phyloP scores from a whole-genome alignment of 2,888 invertebrate genomes.

The Napeogenes inachia region DNA sequence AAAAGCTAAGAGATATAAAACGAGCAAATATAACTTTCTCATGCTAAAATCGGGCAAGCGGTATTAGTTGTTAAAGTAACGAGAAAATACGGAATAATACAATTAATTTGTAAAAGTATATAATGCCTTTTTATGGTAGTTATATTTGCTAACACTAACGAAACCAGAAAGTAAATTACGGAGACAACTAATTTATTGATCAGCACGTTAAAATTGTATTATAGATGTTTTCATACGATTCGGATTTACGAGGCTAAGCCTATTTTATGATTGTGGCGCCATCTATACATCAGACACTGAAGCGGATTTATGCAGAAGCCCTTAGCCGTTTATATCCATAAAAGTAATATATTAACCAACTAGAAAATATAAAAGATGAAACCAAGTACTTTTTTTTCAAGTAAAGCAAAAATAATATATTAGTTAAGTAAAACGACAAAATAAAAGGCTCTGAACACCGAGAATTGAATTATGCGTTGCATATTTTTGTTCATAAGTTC shows the following conservation, averaged over 20 bases:
- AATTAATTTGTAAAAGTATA: too few relatives aligned
- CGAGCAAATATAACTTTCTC: too few relatives aligned
- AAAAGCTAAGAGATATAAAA: too few relatives aligned
- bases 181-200: conserved; percentile 23
- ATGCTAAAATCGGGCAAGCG: too few relatives aligned
- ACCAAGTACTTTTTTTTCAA: too few relatives aligned
- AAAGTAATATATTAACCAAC: background rate
- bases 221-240: conserved; percentile 53
- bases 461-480: background rate
- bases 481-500: conserved; percentile 1
- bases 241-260: conserved; percentile 55
- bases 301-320: background rate
- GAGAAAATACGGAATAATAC: too few relatives aligned
- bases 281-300: conserved; percentile 44
- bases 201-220: conserved; percentile 50
- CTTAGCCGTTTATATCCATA: too few relatives aligned
- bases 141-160: conserved; percentile 3
- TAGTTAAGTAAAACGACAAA: background rate
- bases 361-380: background rate
- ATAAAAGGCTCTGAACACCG: background rate
- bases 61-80: too few relatives aligned
- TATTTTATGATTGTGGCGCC: conserved; percentile 49
- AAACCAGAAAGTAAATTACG: conserved; percentile 37
- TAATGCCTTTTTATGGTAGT: too few relatives aligned
- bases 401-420: background rate